Evolutionary conservation across 64 coral and sea anemone genomes (phyloP), one percentile per base, ranked within the genome.

Genomic region (Trachythela sp.): DNA sequence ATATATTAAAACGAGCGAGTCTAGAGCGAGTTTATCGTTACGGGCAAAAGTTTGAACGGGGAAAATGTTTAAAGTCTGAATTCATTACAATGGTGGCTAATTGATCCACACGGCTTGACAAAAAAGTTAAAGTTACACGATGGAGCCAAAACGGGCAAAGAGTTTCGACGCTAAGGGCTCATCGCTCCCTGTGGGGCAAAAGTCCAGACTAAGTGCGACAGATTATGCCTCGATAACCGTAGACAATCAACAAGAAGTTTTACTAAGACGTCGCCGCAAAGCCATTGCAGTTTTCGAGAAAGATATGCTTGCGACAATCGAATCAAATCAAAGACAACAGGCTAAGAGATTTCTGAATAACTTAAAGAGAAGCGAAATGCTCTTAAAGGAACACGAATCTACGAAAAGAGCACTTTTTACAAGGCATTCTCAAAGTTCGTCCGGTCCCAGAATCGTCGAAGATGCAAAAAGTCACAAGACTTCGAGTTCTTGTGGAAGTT

Each of bases 381-480:
- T 80, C 11, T 80, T 80, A 8, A 80, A 80, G 20, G 75, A 80
- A 17, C 75, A 80, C 31, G 75, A 80, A 39, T 80, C 75, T 17
- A 80, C 30, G 37, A 80, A 80, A 39, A 8, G 31, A 2, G 14
- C 20, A 1, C 30, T 80, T 13, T 35, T 80, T 7, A 0, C 31
- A 30, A 35, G 75, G 35, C 32, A 20, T 80, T 30, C 10, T 0
- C 0, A 39, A 11, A 45, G 42, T 45, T 45, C 42, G 11, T 45
- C 42, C 15, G 20, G 75, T 4, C 75, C 20, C 9, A 22, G 9
- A 80, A 36, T 64, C 2, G 34, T 2, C 20, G 37, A 80, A 9
- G 0, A 9, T 4, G 75, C 9, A 80, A 15, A 80, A 80, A 35
- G 75, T 1, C 31, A 9, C 13, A 17, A 80, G 0, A 37, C 7